Conservation (phyloP, 2,797 vertebrate species). For the Pangasius mekongensis region DNA sequence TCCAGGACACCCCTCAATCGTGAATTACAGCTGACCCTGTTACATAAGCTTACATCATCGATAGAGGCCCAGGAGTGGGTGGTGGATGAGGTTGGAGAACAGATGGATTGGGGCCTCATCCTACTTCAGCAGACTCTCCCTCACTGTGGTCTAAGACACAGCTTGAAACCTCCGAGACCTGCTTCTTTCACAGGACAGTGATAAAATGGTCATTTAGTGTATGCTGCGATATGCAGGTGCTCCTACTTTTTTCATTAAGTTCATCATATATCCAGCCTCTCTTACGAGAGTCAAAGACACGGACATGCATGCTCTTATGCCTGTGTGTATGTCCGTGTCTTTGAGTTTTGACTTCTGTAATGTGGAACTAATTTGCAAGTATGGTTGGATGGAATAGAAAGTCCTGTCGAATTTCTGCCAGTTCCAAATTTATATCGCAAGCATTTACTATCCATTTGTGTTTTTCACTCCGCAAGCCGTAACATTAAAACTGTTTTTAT, state of each 20-base stretch:
- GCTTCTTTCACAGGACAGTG: not conserved
- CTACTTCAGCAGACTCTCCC: conserved; percentile 23
- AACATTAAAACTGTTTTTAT: not conserved
- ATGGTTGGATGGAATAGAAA: not conserved
- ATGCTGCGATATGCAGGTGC: not conserved
- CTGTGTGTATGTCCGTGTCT: not conserved
- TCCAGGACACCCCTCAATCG: conserved; percentile 33
- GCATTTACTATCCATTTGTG: not conserved
- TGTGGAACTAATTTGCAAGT: not conserved
- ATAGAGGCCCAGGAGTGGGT: conserved; percentile 44
- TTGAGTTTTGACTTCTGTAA: not conserved
- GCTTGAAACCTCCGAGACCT: not conserved
- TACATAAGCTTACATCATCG: conserved; percentile 60
- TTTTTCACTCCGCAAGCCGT: not conserved
- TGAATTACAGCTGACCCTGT: conserved; percentile 53
- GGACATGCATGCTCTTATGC: no score
- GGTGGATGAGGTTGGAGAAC: conserved; percentile 36
- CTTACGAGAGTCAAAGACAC: not conserved
- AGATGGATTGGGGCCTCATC: conserved; percentile 43
- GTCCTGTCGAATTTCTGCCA: not conserved
- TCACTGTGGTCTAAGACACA: conserved; percentile 35
- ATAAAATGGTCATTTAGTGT: not conserved
- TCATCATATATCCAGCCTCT: not conserved
- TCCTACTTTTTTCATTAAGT: conserved; percentile 33
- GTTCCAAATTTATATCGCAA: not conserved